Evolutionary conservation across 2,888 invertebrate species (phyloP).

Genomic region (Helobdella robusta): DNA sequence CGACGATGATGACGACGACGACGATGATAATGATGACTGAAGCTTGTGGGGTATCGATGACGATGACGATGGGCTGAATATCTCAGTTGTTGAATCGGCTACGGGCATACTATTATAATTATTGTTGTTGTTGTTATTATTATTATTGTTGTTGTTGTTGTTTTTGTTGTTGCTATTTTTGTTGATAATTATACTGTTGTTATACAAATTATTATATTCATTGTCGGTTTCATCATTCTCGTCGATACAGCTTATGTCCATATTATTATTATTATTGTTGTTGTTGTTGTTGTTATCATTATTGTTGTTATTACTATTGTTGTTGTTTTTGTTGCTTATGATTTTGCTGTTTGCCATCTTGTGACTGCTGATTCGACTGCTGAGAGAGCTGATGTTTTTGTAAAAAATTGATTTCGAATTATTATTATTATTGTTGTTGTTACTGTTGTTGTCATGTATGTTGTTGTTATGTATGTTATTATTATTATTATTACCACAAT

Average conservation of each 20-base stretch:
- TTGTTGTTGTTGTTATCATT: no score
- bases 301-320: neutral
- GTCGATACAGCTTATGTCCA: no score
- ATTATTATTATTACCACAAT: neutral
- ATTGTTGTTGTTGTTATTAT: constrained; percentile 14
- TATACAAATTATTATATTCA: no score
- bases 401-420: neutral
- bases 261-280: no score
- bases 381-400: neutral
- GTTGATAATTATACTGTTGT: no score
- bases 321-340: neutral
- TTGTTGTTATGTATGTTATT: neutral
- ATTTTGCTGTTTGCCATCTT: neutral
- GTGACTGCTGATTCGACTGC: neutral
- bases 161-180: no score
- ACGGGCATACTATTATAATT: constrained; percentile 3
- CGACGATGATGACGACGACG: no score
- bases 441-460: neutral
- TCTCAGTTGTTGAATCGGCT: constrained; percentile 26
- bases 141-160: neutral
- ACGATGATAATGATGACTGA: no score
- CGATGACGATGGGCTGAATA: constrained; percentile 21
- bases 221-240: no score
- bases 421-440: constrained; percentile 3
- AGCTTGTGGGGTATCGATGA: no score